Conservation (phyloP, 2,797 vertebrate genomes). For the Pyrocephalus nanus region DNA sequence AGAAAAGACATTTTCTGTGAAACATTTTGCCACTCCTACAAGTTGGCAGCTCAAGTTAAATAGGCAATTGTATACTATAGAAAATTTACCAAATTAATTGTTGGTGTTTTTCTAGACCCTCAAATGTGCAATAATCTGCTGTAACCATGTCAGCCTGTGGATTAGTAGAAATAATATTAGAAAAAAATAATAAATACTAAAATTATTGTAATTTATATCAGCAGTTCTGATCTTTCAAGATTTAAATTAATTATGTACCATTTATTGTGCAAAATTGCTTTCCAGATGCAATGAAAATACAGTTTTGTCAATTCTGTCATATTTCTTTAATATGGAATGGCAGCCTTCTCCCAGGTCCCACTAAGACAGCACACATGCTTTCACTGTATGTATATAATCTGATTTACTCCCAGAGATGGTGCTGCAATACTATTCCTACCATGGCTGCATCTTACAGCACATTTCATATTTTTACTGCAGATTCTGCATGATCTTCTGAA, state of each 20-base stretch:
- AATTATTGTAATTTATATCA: not conserved
- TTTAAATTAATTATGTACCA: not conserved
- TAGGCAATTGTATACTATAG: not conserved
- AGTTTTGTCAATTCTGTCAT: not conserved
- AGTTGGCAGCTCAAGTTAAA: not conserved
- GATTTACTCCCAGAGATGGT: not conserved
- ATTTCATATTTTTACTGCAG: not conserved
- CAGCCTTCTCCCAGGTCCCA: not conserved
- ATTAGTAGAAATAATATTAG: constrained; percentile 12
- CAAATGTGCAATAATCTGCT: not conserved
- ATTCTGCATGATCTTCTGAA: not conserved
- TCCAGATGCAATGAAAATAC: constrained; percentile 25
- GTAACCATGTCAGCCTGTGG: not conserved
- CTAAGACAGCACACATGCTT: not conserved
- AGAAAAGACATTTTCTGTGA: not conserved
- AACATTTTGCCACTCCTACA: not conserved
- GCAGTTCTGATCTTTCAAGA: not conserved
- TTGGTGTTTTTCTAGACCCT: not conserved
- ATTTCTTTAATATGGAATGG: not conserved
- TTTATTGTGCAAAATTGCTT: constrained; percentile 1
- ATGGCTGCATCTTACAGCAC: not conserved
- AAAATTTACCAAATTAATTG: not conserved
- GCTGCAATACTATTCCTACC: not conserved
- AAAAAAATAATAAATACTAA: not conserved
- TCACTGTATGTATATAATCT: not conserved